Evolutionary conservation across 2,888 invertebrate species (phyloP).

Genomic region (Gandaritis pyraliata): DNA sequence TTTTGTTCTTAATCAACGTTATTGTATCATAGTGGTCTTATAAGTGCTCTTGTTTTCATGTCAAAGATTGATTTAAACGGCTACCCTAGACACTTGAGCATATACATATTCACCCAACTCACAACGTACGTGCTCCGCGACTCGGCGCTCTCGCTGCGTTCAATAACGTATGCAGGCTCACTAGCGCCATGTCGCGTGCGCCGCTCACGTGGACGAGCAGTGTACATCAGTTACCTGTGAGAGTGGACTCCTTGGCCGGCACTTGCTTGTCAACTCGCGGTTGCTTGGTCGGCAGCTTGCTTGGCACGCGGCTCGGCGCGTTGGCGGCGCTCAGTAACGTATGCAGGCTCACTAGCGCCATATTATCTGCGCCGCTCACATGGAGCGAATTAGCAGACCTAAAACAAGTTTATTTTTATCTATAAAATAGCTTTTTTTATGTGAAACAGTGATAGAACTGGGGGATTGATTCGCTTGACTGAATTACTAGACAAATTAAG

Average conservation of each 20-base stretch:
- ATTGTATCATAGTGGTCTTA: too few relatives aligned
- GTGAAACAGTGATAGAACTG: too few relatives aligned
- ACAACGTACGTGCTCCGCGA: too few relatives aligned
- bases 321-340: constrained; percentile 69
- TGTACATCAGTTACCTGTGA: constrained; percentile 52
- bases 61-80: too few relatives aligned
- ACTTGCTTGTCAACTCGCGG: constrained; percentile 54
- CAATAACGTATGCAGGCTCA: constrained; percentile 75
- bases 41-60: too few relatives aligned
- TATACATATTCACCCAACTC: too few relatives aligned
- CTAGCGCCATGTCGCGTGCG: constrained; percentile 71
- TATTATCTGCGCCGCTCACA: constrained; percentile 64
- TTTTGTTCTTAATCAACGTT: too few relatives aligned
- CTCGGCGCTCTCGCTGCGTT: constrained; percentile 63
- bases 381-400: constrained; percentile 69
- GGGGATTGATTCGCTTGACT: too few relatives aligned
- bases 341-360: constrained; percentile 75
- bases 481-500: too few relatives aligned
- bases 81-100: too few relatives aligned
- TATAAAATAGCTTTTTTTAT: not conserved
- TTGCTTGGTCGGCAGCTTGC: constrained; percentile 55
- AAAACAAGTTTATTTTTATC: not conserved
- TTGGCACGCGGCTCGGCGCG: constrained; percentile 55
- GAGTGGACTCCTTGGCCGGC: constrained; percentile 61
- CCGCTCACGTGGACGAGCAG: constrained; percentile 61